Percentiles rank a stretch among this genome's conserved stretches.
These are phyloP conservation scores for Syngnathoides biaculeatus DNA, from an alignment of 2,113 vertebrate species.

Conservation along the genomic window DNA sequence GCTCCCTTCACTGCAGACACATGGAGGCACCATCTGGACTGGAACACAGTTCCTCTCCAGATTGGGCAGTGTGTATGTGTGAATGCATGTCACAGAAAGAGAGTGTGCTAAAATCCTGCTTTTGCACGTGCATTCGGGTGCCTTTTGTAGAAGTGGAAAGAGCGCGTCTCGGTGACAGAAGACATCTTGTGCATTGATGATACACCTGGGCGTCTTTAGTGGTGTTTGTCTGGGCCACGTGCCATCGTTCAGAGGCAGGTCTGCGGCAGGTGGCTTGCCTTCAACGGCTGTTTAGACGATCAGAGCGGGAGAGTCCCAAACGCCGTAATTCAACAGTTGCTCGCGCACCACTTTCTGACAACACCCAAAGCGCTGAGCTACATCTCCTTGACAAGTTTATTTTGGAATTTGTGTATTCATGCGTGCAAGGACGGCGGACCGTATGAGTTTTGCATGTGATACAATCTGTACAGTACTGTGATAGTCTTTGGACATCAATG, in stretches of 20 bases:
- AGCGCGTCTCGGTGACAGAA: constrained; percentile 60
- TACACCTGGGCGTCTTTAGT: constrained; percentile 68
- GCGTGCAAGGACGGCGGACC: constrained; percentile 24
- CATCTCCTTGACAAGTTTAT: constrained; percentile 39
- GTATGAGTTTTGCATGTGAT: constrained; percentile 15
- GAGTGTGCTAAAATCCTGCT: constrained; percentile 37
- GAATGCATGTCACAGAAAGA: constrained; percentile 55
- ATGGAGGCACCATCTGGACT: constrained; percentile 79
- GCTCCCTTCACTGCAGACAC: constrained; percentile 78
- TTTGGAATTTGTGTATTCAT: constrained; percentile 26
- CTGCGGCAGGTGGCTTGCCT: constrained; percentile 50
- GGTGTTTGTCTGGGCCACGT: constrained; percentile 56
- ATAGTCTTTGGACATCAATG: background rate
- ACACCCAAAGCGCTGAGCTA: constrained; percentile 34
- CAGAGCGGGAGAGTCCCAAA: constrained; percentile 19
- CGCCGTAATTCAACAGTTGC: constrained; percentile 33
- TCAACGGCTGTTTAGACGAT: constrained; percentile 50
- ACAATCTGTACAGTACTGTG: background rate
- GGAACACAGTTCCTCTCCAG: constrained; percentile 71
- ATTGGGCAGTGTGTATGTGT: constrained; percentile 56
- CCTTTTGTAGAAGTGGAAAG: constrained; percentile 34
- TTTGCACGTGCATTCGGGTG: constrained; percentile 26
- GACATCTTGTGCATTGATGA: constrained; percentile 50
- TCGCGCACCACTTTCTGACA: constrained; percentile 20
- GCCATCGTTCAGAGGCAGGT: constrained; percentile 39